Evolutionary conservation across 2,113 vertebrate genomes (phyloP).

Genomic region (Corythornis cristatus): DNA sequence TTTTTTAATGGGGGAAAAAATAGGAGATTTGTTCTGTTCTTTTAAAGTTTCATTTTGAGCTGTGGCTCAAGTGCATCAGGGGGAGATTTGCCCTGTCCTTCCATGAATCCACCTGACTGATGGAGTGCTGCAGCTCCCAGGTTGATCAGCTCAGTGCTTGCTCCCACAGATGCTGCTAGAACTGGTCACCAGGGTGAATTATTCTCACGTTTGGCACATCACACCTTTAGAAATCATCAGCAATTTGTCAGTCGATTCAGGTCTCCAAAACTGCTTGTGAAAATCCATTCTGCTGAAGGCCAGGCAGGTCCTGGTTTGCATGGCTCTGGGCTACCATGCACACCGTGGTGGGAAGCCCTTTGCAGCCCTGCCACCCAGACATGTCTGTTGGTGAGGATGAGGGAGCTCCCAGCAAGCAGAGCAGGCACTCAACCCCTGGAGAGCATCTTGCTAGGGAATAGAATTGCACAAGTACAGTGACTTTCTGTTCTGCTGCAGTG

Average conservation of each 20-base stretch:
- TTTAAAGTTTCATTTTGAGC: not conserved
- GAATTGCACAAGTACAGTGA: not conserved
- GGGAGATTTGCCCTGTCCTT: conserved; percentile 11
- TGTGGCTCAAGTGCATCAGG: not conserved
- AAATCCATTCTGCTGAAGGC: not conserved
- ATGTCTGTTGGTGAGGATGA: not conserved
- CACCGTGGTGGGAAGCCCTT: not conserved
- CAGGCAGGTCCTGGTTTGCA: not conserved
- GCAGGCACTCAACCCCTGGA: not conserved
- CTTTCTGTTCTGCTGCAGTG: not conserved
- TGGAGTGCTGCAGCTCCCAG: not conserved
- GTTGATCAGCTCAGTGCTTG: not conserved
- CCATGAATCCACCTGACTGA: not conserved
- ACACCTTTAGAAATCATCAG: not conserved
- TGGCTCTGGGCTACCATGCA: not conserved
- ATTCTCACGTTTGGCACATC: not conserved
- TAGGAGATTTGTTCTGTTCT: not conserved
- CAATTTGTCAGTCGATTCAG: not conserved
- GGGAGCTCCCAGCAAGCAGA: not conserved
- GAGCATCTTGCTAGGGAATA: not conserved
- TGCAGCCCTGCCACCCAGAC: not conserved
- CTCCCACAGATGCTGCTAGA: not conserved
- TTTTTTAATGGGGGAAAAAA: not conserved
- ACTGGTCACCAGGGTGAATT: not conserved
- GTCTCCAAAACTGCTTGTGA: not conserved